phyloP scores from a whole-genome alignment of 2,888 invertebrate species.

The Ormyrus nitidulus region DNA sequence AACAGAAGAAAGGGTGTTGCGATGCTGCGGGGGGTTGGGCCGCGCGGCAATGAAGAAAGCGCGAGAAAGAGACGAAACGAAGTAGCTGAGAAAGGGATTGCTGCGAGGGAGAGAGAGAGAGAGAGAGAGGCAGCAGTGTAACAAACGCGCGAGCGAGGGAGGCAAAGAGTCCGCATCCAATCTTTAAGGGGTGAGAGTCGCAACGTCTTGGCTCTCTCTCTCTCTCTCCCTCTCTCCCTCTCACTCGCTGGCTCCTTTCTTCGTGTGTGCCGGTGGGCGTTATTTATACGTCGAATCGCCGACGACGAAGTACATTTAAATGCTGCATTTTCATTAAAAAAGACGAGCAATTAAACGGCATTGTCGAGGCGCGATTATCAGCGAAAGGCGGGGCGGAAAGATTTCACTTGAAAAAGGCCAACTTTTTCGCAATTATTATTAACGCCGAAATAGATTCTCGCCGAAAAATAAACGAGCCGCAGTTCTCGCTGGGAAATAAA shows the following conservation, averaged over 20 bases:
- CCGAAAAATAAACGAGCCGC: no score
- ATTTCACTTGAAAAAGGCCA: not conserved
- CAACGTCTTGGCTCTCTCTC: conserved; percentile 39
- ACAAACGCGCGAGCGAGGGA: conserved; percentile 48
- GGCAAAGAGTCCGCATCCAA: conserved; percentile 52
- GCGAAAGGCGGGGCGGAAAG: not conserved
- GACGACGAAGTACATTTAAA: conserved; percentile 54
- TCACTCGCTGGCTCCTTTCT: not conserved
- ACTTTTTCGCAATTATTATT: not conserved
- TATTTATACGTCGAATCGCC: conserved; percentile 38
- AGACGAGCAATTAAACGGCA: conserved; percentile 16
- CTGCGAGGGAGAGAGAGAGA: conserved; percentile 25
- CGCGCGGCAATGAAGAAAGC: conserved; percentile 54
- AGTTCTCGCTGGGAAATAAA: not conserved
- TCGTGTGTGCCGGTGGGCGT: conserved; percentile 3
- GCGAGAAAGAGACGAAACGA: conserved; percentile 49
- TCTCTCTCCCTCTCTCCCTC: not conserved
- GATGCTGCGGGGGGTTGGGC: conserved; percentile 60
- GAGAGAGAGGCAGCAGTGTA: conserved; percentile 53
- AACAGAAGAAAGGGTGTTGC: conserved; percentile 62
- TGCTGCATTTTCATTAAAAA: conserved; percentile 54
- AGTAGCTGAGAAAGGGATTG: conserved; percentile 40
- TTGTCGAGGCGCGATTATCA: conserved; percentile 11
- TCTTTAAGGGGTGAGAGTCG: conserved; percentile 50
- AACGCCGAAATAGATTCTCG: not conserved